Evolutionary conservation across 92 coral and sea anemone species (phyloP).

Genomic region (Epizoanthus stellaris): DNA sequence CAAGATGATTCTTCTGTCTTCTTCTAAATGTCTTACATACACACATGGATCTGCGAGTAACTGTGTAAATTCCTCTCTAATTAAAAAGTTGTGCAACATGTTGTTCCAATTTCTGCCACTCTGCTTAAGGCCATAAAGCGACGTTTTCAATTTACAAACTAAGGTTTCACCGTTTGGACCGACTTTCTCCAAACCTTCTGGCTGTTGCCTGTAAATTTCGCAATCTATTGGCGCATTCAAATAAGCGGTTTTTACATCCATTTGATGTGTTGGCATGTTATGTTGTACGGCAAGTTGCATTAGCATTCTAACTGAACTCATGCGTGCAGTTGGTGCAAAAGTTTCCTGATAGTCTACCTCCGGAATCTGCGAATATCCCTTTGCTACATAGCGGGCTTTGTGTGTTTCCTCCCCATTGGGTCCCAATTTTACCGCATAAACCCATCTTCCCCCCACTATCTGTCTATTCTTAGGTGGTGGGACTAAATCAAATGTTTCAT

Average conservation of each 20-base stretch:
- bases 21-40: not conserved
- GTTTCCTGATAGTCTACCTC: conserved; percentile 42
- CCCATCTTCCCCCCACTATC: conserved; percentile 32
- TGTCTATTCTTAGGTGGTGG: conserved; percentile 60
- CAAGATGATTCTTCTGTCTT: not conserved
- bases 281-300: conserved; percentile 48
- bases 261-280: conserved; percentile 40
- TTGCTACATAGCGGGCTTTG: conserved; percentile 57
- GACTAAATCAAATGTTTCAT: conserved; percentile 56
- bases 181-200: conserved; percentile 52
- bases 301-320: conserved; percentile 22
- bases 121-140: conserved; percentile 34
- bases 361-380: conserved; percentile 48
- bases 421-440: conserved; percentile 43
- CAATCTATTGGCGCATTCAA: conserved; percentile 56
- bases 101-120: conserved; percentile 50
- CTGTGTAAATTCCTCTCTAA: conserved; percentile 38
- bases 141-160: conserved; percentile 41
- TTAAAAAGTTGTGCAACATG: conserved; percentile 35
- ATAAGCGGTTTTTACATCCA: conserved; percentile 57
- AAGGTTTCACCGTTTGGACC: conserved; percentile 51
- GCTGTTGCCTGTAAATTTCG: conserved; percentile 51
- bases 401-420: conserved; percentile 48
- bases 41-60: conserved; percentile 56
- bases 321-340: too few species aligned